A percentile compares a stretch with the other conserved stretches of the same genome.
phyloP scores from a whole-genome alignment of 1,140 invertebrate genomes.

The Nephila pilipes region DNA sequence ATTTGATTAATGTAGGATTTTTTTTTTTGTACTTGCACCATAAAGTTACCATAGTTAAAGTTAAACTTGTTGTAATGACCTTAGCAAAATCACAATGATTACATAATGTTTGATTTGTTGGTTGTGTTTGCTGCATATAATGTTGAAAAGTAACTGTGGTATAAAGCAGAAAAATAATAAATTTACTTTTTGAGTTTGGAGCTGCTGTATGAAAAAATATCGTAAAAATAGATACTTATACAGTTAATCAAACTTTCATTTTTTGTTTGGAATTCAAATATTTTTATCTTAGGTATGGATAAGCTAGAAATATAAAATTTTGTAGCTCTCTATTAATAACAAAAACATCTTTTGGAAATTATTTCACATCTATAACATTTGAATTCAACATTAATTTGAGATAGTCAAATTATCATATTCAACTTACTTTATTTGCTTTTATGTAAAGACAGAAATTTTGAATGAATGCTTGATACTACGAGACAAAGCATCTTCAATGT shows the following conservation, averaged over 20 bases:
- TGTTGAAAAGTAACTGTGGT: neutral
- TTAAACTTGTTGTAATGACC: neutral
- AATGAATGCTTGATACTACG: too few species aligned
- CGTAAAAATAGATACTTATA: neutral
- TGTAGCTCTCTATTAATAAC: neutral
- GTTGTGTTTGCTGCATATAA: neutral
- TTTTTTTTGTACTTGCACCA: neutral
- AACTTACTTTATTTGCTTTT: too few species aligned
- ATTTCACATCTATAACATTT: too few species aligned
- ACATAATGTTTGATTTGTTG: neutral
- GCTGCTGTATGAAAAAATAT: neutral
- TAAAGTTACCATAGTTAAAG: neutral
- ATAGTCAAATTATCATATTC: too few species aligned
- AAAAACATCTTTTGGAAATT: too few species aligned
- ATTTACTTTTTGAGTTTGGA: neutral
- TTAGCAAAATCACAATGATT: neutral
- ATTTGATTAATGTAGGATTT: too few species aligned
- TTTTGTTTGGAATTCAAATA: neutral
- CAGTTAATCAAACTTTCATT: neutral
- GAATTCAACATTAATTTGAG: too few species aligned
- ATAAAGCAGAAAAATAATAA: neutral
- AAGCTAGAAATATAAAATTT: too few species aligned
- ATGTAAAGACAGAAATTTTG: too few species aligned
- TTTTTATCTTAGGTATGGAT: neutral
- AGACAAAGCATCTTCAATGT: too few species aligned